Evolutionary conservation across 2,113 vertebrate species (phyloP).

Genomic region (Regulus satrapa): DNA sequence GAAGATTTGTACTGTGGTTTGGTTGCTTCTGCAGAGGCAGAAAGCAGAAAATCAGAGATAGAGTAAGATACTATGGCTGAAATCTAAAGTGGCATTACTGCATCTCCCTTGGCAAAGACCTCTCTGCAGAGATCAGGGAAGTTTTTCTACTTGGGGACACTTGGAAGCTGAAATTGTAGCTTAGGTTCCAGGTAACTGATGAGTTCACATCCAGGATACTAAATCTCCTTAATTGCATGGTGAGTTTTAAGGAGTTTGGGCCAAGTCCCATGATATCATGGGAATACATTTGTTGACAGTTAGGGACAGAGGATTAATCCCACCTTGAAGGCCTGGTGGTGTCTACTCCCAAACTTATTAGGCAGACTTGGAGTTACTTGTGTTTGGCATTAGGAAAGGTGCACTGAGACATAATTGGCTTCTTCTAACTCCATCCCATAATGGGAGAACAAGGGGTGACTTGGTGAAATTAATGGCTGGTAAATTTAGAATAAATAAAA

Average conservation of each 20-base stretch:
- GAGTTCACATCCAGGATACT: neutral
- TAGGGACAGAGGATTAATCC: neutral
- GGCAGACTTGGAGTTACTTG: neutral
- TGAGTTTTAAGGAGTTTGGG: neutral
- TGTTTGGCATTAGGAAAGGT: neutral
- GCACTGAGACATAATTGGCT: neutral
- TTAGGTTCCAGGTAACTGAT: neutral
- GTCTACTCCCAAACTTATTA: neutral
- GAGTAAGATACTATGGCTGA: neutral
- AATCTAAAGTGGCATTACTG: neutral
- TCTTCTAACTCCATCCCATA: neutral
- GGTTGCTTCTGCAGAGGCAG: neutral
- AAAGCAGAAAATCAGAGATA: neutral
- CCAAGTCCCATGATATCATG: neutral
- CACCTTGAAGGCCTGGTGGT: neutral
- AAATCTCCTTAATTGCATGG: neutral
- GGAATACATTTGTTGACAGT: neutral
- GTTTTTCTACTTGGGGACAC: neutral
- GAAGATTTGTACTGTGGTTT: neutral
- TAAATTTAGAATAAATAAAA: conserved; percentile 59
- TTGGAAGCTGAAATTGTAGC: neutral
- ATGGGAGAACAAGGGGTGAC: neutral
- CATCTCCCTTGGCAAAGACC: neutral
- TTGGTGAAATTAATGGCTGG: conserved; percentile 29
- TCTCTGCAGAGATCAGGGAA: neutral